Conservation (phyloP, 2,113 vertebrate species). For the Saguinus imperator region DNA sequence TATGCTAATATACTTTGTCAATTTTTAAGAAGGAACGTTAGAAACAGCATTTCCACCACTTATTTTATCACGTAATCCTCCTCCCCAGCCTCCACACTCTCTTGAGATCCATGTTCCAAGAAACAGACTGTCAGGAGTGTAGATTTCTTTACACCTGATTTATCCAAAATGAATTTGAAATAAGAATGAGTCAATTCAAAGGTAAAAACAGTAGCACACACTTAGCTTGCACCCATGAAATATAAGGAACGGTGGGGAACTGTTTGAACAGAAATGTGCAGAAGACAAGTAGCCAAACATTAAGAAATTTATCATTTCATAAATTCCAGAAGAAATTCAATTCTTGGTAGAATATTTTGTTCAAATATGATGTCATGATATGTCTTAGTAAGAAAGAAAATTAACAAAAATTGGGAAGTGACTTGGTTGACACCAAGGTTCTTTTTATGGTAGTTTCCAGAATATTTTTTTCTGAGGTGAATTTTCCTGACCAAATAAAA, state of each 20-base stretch:
- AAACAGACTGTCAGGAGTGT: not conserved
- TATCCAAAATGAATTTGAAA: not conserved
- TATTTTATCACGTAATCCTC: not conserved
- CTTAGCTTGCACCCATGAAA: not conserved
- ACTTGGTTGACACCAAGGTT: not conserved
- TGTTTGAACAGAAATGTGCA: not conserved
- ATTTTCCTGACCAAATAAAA: slow-evolving; percentile 17
- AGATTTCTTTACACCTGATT: not conserved
- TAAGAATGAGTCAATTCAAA: not conserved
- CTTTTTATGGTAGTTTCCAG: slow-evolving; percentile 60
- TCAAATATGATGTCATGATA: not conserved
- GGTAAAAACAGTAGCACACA: not conserved
- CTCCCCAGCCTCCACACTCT: not conserved
- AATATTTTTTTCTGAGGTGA: not conserved
- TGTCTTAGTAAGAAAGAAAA: slow-evolving; percentile 20
- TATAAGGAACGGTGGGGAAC: not conserved
- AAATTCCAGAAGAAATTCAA: not conserved
- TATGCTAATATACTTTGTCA: not conserved
- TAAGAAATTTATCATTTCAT: not conserved
- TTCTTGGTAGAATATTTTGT: not conserved
- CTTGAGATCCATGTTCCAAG: not conserved
- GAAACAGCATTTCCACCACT: not conserved
- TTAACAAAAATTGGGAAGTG: slow-evolving; percentile 48
- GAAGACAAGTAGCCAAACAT: not conserved
- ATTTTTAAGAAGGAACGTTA: not conserved